Conservation (phyloP, 2,888 invertebrate species). For the Pediacus dermestoides region DNA sequence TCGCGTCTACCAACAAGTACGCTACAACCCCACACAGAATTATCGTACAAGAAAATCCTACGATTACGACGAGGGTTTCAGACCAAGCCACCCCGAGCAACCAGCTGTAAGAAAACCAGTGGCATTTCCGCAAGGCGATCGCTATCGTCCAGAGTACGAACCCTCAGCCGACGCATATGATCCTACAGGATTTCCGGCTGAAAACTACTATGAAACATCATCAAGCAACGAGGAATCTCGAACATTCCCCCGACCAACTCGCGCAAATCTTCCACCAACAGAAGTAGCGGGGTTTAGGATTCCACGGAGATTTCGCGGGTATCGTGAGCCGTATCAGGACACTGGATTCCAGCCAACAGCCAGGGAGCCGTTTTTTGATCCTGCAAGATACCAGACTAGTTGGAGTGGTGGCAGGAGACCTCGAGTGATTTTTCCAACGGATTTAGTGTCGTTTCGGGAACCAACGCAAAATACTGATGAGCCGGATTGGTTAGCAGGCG, state of each 20-base stretch:
- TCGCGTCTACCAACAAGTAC: conserved; percentile 2
- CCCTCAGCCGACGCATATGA: conserved; percentile 20
- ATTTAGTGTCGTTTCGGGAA: conserved; percentile 47
- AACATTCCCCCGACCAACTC: conserved; percentile 20
- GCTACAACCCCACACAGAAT: conserved; percentile 11
- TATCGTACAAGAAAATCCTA: conserved; percentile 29
- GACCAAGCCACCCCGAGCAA: conserved; percentile 8
- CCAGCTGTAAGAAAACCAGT: conserved; percentile 22
- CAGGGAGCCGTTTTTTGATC: conserved; percentile 39
- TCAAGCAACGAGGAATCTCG: background rate
- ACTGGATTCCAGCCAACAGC: conserved; percentile 27
- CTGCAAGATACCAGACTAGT: conserved; percentile 34
- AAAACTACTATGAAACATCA: background rate
- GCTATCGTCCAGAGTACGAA: conserved; percentile 37
- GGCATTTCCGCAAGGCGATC: conserved; percentile 27
- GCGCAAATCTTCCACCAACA: conserved; percentile 24
- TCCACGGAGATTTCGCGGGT: conserved; percentile 31
- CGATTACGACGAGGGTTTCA: conserved; percentile 26
- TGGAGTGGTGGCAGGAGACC: conserved; percentile 41
- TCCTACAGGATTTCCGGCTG: conserved; percentile 22
- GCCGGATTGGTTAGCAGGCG: conserved; percentile 43
- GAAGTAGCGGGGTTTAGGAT: conserved; percentile 29
- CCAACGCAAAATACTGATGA: conserved; percentile 36
- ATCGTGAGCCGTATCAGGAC: conserved; percentile 24
- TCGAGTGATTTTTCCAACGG: conserved; percentile 49